Evolutionary conservation across 64 coral and sea anemone genomes (phyloP).

Genomic region (Stylophora pistillata): DNA sequence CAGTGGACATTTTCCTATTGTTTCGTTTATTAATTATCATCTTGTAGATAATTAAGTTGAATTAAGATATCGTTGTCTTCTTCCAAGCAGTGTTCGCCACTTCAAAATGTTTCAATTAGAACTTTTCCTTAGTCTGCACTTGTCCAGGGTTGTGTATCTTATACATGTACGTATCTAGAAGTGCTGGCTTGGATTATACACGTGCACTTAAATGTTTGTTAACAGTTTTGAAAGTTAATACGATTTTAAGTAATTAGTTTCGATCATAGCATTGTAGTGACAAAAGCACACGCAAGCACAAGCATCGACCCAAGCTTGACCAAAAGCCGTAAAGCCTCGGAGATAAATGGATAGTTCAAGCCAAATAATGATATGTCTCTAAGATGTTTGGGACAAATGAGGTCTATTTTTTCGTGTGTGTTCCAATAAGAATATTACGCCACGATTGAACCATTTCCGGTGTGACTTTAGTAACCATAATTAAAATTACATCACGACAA

Average conservation of each 20-base stretch:
- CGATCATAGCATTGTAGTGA: not conserved
- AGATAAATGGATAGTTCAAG: not conserved
- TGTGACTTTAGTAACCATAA: conserved; percentile 9
- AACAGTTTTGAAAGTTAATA: conserved; percentile 11
- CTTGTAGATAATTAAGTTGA: not conserved
- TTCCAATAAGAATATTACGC: not conserved
- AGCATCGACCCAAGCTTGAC: not conserved
- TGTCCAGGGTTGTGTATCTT: too few relatives aligned
- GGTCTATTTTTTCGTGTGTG: not conserved
- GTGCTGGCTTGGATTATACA: not conserved
- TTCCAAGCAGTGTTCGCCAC: too few relatives aligned
- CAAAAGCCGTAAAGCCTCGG: not conserved
- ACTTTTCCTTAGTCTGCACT: too few relatives aligned
- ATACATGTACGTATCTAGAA: not conserved
- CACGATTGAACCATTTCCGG: conserved; percentile 40
- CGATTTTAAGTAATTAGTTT: conserved; percentile 30
- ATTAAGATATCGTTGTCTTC: too few relatives aligned
- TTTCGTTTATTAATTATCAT: not conserved
- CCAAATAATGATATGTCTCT: not conserved
- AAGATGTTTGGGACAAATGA: not conserved
- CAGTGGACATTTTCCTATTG: not conserved
- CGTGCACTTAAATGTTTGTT: conserved; percentile 2
- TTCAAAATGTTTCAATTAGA: too few relatives aligned
- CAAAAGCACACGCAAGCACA: not conserved
- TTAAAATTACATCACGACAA: conserved; percentile 39